Evolutionary conservation across 2,797 vertebrate species (phyloP).

Genomic region (Lophotriccus pileatus): DNA sequence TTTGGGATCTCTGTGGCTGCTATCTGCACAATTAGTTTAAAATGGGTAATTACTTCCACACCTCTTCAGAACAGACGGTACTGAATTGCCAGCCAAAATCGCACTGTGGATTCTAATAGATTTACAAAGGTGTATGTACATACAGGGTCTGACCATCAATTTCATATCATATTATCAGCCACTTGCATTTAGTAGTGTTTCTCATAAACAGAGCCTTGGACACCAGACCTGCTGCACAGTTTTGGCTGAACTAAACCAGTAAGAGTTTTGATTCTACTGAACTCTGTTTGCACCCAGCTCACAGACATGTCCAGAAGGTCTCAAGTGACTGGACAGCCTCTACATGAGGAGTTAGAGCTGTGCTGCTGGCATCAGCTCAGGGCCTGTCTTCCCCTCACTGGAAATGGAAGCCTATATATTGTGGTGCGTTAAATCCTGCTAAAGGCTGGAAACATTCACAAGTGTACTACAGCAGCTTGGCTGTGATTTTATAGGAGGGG

Average conservation of each 20-base stretch:
- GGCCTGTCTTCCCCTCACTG: fast-evolving
- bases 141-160: background rate
- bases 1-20: background rate
- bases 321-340: no score
- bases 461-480: background rate
- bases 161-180: background rate
- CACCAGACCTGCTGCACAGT: background rate
- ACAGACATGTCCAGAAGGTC: background rate
- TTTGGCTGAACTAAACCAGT: background rate
- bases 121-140: fast-evolving
- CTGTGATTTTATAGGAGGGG: background rate
- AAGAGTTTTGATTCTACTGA: background rate
- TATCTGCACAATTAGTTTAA: background rate
- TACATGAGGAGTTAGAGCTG: background rate
- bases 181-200: background rate
- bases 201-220: background rate
- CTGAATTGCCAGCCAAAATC: background rate
- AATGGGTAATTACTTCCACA: background rate
- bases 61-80: background rate
- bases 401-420: background rate
- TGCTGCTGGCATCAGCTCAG: background rate
- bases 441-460: background rate
- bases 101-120: background rate
- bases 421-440: background rate
- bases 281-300: background rate